Evolutionary conservation across 2,888 invertebrate species (phyloP).

Genomic region (Halictus ligatus): DNA sequence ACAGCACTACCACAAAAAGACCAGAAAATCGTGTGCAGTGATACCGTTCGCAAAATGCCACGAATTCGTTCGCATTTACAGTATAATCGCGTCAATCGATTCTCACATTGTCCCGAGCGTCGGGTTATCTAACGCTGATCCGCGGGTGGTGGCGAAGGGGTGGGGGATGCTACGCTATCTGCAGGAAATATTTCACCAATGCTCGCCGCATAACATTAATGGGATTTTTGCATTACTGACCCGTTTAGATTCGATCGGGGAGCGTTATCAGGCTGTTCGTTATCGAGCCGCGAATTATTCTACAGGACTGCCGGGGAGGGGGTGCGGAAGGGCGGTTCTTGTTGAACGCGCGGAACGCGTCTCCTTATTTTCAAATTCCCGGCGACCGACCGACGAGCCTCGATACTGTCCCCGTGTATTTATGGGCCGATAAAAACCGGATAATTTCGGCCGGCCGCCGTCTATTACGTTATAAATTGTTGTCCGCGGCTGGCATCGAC

Average conservation of each 20-base stretch:
- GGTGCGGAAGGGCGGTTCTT: slow-evolving; percentile 10
- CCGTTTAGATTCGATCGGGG: slow-evolving; percentile 59
- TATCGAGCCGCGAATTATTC: slow-evolving; percentile 57
- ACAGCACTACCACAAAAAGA: background rate
- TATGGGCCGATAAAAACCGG: slow-evolving; percentile 56
- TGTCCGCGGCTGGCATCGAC: slow-evolving; percentile 41
- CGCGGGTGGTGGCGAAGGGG: background rate
- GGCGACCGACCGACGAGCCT: background rate
- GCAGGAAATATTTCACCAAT: slow-evolving; percentile 48
- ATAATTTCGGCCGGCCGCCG: slow-evolving; percentile 45
- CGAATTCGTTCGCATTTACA: slow-evolving; percentile 24
- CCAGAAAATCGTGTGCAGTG: background rate
- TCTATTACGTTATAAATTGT: slow-evolving; percentile 57
- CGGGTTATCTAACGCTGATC: slow-evolving; percentile 35
- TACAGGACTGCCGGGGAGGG: background rate
- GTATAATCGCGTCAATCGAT: slow-evolving; percentile 36
- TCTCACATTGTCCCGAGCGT: slow-evolving; percentile 40
- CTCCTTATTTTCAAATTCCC: slow-evolving; percentile 30
- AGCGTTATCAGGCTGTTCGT: slow-evolving; percentile 45
- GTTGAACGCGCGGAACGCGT: background rate
- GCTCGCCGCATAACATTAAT: slow-evolving; percentile 53
- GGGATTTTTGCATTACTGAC: slow-evolving; percentile 63
- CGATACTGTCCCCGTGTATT: slow-evolving; percentile 45
- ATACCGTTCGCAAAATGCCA: background rate
- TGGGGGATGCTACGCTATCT: slow-evolving; percentile 30